Conservation (phyloP, 2,113 vertebrate genomes). For the Pica pica region DNA sequence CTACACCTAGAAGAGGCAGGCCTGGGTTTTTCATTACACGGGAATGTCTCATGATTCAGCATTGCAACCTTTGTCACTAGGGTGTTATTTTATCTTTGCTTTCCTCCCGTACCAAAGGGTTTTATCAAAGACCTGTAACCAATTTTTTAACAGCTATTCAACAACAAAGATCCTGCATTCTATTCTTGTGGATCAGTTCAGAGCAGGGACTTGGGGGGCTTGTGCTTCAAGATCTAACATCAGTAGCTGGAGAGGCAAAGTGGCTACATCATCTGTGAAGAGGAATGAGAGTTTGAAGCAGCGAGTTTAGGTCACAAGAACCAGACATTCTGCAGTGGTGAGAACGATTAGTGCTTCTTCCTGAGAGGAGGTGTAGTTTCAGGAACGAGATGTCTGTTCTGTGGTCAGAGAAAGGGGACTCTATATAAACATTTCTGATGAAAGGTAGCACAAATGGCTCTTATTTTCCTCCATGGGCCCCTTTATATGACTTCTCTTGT, state of each 20-base stretch:
- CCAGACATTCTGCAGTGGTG: not conserved
- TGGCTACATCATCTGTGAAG: not conserved
- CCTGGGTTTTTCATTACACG: not conserved
- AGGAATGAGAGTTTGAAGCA: not conserved
- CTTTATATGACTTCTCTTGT: slow-evolving; percentile 4
- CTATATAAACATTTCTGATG: slow-evolving; percentile 1
- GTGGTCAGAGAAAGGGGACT: not conserved
- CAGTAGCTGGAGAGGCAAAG: not conserved
- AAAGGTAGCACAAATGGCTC: slow-evolving; percentile 35
- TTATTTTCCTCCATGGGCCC: slow-evolving; percentile 11
- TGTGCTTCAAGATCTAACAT: not conserved
- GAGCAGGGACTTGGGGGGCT: not conserved
- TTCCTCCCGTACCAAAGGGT: not conserved
- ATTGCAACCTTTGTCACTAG: not conserved
- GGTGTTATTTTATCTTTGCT: not conserved
- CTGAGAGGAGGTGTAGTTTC: slow-evolving; percentile 26
- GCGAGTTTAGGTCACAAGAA: not conserved
- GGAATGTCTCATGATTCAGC: not conserved
- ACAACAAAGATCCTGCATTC: not conserved
- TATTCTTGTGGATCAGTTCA: not conserved
- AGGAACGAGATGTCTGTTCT: slow-evolving; percentile 20
- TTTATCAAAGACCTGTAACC: not conserved
- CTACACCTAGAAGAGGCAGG: not conserved
- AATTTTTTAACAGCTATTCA: not conserved
- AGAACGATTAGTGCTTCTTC: not conserved